phyloP scores from a whole-genome alignment of 2,888 invertebrate genomes.

The Tachina lurida region DNA sequence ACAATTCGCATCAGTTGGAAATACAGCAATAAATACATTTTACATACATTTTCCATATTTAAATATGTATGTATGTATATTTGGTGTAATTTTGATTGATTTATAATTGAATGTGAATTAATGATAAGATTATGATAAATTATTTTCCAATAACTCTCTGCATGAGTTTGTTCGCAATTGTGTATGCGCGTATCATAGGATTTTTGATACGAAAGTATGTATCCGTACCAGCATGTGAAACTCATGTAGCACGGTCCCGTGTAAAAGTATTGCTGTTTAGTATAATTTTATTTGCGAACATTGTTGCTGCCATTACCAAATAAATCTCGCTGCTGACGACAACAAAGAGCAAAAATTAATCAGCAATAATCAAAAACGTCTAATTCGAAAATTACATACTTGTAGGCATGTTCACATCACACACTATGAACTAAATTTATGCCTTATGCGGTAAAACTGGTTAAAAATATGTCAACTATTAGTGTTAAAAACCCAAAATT shows the following conservation, averaged over 20 bases:
- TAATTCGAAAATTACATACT: constrained; percentile 33
- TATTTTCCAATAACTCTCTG: constrained; percentile 74
- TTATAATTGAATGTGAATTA: constrained; percentile 81
- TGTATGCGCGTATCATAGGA: not conserved
- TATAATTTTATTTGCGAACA: not conserved
- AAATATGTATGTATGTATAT: not conserved
- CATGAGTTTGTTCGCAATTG: constrained; percentile 3
- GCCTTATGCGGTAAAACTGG: constrained; percentile 36
- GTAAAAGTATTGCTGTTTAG: not conserved
- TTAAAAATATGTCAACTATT: constrained; percentile 35
- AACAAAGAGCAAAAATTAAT: constrained; percentile 17
- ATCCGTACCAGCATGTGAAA: not conserved
- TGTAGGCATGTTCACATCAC: constrained; percentile 51
- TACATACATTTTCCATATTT: constrained; percentile 37
- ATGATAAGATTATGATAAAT: constrained; percentile 81
- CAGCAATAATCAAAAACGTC: constrained; percentile 11
- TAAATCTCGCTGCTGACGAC: constrained; percentile 2
- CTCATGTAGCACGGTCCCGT: not conserved
- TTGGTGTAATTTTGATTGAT: constrained; percentile 79
- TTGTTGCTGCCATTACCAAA: constrained; percentile 1
- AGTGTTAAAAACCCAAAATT: constrained; percentile 16
- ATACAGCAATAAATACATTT: constrained; percentile 10
- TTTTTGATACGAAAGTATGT: constrained; percentile 7
- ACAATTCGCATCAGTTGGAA: constrained; percentile 8
- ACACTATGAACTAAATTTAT: constrained; percentile 45